Evolutionary conservation across 2,888 invertebrate species (phyloP).

Genomic region (Sussaba pulchella): DNA sequence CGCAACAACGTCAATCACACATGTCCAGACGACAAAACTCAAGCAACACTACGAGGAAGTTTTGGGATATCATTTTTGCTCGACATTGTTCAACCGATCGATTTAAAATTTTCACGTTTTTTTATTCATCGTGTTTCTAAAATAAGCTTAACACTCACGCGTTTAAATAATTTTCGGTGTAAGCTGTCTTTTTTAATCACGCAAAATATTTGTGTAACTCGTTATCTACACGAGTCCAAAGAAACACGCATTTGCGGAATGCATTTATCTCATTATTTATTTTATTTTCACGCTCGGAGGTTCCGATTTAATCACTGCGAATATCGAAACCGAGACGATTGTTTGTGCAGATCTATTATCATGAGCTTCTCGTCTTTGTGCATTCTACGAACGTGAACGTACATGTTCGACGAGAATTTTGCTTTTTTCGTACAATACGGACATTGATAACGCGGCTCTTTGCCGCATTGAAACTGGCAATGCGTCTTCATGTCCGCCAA

Average conservation of each 20-base stretch:
- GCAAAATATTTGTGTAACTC: not conserved
- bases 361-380: constrained; percentile 77
- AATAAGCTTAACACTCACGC: constrained; percentile 3
- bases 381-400: constrained; percentile 77
- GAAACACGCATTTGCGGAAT: too few species aligned
- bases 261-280: not conserved
- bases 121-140: constrained; percentile 39
- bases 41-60: not conserved
- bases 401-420: constrained; percentile 81
- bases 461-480: constrained; percentile 83
- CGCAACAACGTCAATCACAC: constrained; percentile 12
- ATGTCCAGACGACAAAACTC: constrained; percentile 5
- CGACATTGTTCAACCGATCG: constrained; percentile 1
- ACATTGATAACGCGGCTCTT: constrained; percentile 83
- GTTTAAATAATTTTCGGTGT: not conserved
- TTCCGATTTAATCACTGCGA: constrained; percentile 1
- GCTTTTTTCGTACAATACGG: constrained; percentile 81
- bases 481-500: constrained; percentile 80
- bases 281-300: not conserved
- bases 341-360: constrained; percentile 77
- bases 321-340: constrained; percentile 25
- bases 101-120: not conserved
- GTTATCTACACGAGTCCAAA: not conserved
- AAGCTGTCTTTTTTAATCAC: constrained; percentile 2
- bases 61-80: not conserved